These are phyloP conservation scores for Phasianus colchicus DNA, from an alignment of 2,113 vertebrate genomes.

Conservation along the genomic window DNA sequence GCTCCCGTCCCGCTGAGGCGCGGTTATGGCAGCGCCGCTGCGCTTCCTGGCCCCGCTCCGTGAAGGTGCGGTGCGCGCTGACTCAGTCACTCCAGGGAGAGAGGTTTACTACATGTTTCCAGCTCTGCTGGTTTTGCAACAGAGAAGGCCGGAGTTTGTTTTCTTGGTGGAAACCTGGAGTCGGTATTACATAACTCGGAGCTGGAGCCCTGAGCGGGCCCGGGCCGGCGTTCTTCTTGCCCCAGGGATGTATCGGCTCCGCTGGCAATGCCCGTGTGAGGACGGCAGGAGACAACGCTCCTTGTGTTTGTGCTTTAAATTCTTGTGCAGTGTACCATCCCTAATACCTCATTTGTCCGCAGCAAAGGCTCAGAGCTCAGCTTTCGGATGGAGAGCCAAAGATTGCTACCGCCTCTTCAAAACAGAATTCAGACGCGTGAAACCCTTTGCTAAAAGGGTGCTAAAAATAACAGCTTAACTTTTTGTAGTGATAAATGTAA, in stretches of 20 bases:
- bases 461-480: not conserved
- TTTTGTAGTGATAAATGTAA: not conserved
- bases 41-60: accelerated
- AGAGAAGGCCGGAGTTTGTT: not conserved
- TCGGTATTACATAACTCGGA: slow-evolving; percentile 13
- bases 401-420: not conserved
- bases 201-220: not conserved
- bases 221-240: not conserved
- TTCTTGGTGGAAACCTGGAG: not conserved
- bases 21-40: accelerated
- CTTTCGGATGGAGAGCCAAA: not conserved
- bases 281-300: not conserved
- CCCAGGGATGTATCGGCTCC: not conserved
- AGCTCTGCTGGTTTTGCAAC: slow-evolving; percentile 43
- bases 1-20: accelerated
- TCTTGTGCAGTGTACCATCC: not conserved
- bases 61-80: not conserved
- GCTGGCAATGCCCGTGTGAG: not conserved
- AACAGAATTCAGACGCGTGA: not conserved
- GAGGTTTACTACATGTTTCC: not conserved
- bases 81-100: not conserved
- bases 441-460: not conserved
- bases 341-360: accelerated
- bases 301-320: not conserved
- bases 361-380: not conserved